Conservation (phyloP, 2,113 vertebrate genomes). For the Dolichotis patagonum region DNA sequence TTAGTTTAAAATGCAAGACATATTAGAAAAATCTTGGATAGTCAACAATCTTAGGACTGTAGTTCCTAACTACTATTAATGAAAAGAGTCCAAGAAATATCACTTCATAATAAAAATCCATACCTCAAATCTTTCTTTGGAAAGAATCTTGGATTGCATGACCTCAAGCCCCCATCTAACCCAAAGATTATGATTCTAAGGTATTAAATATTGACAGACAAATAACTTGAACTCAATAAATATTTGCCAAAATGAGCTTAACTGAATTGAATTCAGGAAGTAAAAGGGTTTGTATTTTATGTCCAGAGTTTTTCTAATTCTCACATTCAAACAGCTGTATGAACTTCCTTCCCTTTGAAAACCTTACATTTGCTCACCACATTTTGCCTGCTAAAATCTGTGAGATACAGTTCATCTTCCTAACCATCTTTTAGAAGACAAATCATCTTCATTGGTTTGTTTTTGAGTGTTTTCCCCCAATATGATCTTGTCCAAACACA, state of each 20-base stretch:
- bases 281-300: conserved; percentile 66
- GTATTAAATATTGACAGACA: conserved; percentile 73
- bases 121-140: conserved; percentile 53
- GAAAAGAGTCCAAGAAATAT: conserved; percentile 34
- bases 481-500: conserved; percentile 49
- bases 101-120: conserved; percentile 56
- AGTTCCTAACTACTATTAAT: conserved; percentile 1
- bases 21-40: background rate
- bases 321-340: conserved; percentile 72
- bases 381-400: conserved; percentile 73
- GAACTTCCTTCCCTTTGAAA: conserved; percentile 80
- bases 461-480: background rate
- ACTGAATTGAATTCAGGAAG: conserved; percentile 62
- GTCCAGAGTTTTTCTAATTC: conserved; percentile 71
- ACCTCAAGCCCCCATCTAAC: conserved; percentile 15
- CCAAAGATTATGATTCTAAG: conserved; percentile 60
- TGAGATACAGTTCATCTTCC: conserved; percentile 59
- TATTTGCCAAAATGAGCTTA: conserved; percentile 67
- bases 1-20: conserved; percentile 29
- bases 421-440: conserved; percentile 57
- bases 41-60: background rate
- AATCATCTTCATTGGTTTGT: conserved; percentile 47
- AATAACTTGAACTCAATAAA: conserved; percentile 63
- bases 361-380: conserved; percentile 79
- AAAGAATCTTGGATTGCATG: conserved; percentile 53